Base-by-base conservation (phyloP, 2,113 vertebrate species). In the Alexandromys fortis region DNA sequence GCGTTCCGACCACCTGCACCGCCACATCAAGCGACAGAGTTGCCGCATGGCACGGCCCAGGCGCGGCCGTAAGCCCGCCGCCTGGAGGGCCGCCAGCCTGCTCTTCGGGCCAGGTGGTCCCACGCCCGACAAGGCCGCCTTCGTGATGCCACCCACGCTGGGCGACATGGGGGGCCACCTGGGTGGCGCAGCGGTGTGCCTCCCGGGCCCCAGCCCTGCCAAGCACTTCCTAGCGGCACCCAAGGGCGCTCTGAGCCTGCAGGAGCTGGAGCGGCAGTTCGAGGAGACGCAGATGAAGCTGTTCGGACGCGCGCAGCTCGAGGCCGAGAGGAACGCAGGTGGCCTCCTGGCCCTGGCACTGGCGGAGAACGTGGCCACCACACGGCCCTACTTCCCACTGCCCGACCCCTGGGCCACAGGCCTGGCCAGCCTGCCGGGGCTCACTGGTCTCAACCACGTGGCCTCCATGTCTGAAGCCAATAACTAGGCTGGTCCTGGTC, bases 1-100 rank as follows among this genome's bases (percentile, higher is more conserved):
- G 4, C 99, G 99, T 91, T 99, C 99, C 0, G 99, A 99, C 98
- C 99, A 99, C 98, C 99, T 99, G 76, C 99, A 99, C 94, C 99
- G 99, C 87, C 99, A 99, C 98, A 99, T 99, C 98, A 99, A 99
- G 96, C 98, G 99, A 89, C 99, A 99, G 98, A 99, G 99, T 98
- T 99, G 99, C 97, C 99, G 99, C 7, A 98, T 99, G 65, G 99
- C 99, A 0, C 98, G 99, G 52, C 99, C 99, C 21, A 98, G 99
- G 0, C 98, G 99, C 0, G 99, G 99, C 63, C 99, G 99, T 89
- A 99, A 99, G 91, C 99, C 99, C 0, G 98, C 99, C 0, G 97
- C 99, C 0, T 99, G 99, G 99, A 98, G 99, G n/a, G 98, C 99
- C 0, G 97, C 99, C 35, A 98, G 98, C 95, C 98, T 99, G 98